phyloP scores from a whole-genome alignment of 2,797 vertebrate genomes.

The Linurgus olivaceus region DNA sequence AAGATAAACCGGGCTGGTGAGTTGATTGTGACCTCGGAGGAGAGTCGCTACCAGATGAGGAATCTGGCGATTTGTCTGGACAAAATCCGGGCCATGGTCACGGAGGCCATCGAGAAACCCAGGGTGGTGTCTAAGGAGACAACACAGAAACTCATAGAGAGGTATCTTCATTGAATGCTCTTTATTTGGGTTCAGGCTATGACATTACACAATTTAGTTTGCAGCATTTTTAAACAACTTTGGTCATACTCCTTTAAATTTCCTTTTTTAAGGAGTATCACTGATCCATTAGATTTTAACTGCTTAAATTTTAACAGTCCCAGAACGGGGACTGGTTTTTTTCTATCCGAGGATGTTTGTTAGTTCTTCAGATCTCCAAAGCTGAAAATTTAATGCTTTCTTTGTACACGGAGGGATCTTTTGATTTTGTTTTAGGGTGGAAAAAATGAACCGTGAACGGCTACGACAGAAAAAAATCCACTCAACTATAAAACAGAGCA shows the following conservation, averaged over 20 bases:
- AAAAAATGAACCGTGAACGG: slow-evolving; percentile 85
- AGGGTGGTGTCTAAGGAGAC: slow-evolving; percentile 79
- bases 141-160: slow-evolving; percentile 71
- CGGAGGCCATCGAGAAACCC: slow-evolving; percentile 77
- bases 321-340: background rate
- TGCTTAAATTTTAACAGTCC: background rate
- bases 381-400: background rate
- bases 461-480: slow-evolving; percentile 86
- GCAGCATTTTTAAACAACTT: background rate
- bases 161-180: slow-evolving; percentile 71
- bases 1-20: slow-evolving; percentile 89
- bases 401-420: background rate
- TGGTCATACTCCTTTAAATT: background rate
- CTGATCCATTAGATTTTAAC: background rate
- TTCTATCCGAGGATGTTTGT: background rate
- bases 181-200: background rate
- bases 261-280: background rate
- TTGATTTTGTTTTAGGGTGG: slow-evolving; percentile 76
- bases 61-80: slow-evolving; percentile 88
- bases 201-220: rapidly evolving
- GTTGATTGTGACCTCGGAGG: slow-evolving; percentile 86
- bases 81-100: slow-evolving; percentile 87
- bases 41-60: slow-evolving; percentile 88
- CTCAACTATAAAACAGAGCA: slow-evolving; percentile 81
- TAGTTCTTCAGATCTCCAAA: background rate